A percentile compares a stretch with the other conserved stretches of the same genome.
Conservation (phyloP, 2,888 invertebrate species). For the Microchrysa polita region DNA sequence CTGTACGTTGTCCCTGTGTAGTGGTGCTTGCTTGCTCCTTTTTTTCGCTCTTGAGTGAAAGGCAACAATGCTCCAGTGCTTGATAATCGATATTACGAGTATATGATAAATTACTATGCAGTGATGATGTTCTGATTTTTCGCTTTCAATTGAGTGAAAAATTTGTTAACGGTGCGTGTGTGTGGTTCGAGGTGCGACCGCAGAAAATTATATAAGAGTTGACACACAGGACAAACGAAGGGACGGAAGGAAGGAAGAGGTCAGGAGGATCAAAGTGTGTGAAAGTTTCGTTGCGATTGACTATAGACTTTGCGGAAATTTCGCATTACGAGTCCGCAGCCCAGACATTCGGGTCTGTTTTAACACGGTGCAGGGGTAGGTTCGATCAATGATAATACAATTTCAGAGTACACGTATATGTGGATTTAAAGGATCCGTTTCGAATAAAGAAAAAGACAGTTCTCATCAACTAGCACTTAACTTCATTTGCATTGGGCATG, state of each 20-base stretch:
- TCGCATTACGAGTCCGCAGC: no score
- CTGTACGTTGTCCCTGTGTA: not conserved
- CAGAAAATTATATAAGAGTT: constrained; percentile 31
- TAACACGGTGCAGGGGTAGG: no score
- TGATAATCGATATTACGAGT: constrained; percentile 21
- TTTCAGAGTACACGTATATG: no score
- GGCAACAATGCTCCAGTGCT: constrained; percentile 4
- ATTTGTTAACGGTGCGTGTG: not conserved
- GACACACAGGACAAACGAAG: not conserved
- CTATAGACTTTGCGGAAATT: no score
- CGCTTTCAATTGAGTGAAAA: constrained; percentile 30
- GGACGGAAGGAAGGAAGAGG: not conserved
- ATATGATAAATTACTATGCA: constrained; percentile 18
- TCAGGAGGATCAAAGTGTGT: no score
- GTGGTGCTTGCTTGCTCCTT: not conserved
- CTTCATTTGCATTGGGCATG: no score
- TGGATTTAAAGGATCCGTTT: no score
- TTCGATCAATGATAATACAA: no score
- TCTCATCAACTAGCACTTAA: no score
- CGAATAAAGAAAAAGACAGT: no score
- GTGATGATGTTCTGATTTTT: not conserved
- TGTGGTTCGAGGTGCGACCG: not conserved
- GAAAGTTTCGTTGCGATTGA: no score
- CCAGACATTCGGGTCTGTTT: no score
- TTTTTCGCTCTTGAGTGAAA: constrained; percentile 7